Evolutionary conservation across 2,113 vertebrate species (phyloP).

Genomic region (Sardina pilchardus): DNA sequence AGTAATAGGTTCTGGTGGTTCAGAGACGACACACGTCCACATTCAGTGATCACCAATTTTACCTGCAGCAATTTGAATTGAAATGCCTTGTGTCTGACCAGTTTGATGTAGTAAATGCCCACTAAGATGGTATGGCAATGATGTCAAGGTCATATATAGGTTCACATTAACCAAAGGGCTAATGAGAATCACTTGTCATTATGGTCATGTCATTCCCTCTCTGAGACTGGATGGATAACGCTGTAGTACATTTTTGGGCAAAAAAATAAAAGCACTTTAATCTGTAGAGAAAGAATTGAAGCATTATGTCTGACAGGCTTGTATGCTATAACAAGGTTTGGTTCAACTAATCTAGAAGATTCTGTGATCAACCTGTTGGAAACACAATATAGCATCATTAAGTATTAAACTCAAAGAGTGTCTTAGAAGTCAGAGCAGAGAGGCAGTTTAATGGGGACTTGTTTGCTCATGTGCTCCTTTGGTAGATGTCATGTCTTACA

Average conservation of each 20-base stretch:
- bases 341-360: too few species aligned
- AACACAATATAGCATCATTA: background rate
- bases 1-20: background rate
- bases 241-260: background rate
- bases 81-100: background rate
- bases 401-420: background rate
- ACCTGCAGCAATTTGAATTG: background rate
- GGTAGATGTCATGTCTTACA: background rate
- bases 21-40: background rate
- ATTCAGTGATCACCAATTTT: background rate
- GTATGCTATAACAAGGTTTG: too few species aligned
- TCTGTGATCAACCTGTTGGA: too few species aligned
- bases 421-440: background rate
- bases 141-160: background rate
- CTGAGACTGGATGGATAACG: background rate
- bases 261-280: background rate
- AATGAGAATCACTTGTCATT: too few species aligned
- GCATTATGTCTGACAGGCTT: too few species aligned
- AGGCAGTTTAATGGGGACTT: background rate
- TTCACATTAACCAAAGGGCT: background rate
- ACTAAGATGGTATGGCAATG: background rate
- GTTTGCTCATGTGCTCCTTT: background rate
- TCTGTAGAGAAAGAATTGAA: too few species aligned
- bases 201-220: too few species aligned
- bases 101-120: background rate